Evolutionary conservation across 2,113 vertebrate genomes (phyloP).

Genomic region (Toxotes chatareus): DNA sequence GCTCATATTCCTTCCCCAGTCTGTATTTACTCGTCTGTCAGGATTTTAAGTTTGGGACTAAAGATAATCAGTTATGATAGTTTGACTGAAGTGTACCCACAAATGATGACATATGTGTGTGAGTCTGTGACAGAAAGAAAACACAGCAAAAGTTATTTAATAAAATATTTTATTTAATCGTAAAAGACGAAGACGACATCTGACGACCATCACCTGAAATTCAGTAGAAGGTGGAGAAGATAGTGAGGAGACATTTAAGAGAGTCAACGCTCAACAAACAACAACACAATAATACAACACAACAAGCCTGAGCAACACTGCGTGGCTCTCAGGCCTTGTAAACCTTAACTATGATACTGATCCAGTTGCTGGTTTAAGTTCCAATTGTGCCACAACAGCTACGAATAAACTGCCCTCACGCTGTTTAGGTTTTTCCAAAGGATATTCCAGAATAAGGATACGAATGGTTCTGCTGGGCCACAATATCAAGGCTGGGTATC

Average conservation of each 20-base stretch:
- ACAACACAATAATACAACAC: not conserved
- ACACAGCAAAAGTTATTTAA: conserved; percentile 22
- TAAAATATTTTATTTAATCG: conserved; percentile 62
- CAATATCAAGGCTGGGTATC: conserved; percentile 81
- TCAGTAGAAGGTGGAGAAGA: conserved; percentile 64
- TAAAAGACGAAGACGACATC: conserved; percentile 56
- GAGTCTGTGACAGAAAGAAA: conserved; percentile 21
- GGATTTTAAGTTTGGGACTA: conserved; percentile 57
- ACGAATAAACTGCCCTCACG: conserved; percentile 28
- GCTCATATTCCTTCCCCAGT: conserved; percentile 60
- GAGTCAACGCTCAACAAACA: not conserved
- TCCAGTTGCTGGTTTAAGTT: conserved; percentile 18
- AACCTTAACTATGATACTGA: conserved; percentile 27
- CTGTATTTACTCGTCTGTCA: conserved; percentile 62
- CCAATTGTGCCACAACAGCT: conserved; percentile 17
- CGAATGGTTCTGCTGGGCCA: conserved; percentile 80
- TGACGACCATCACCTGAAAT: conserved; percentile 75
- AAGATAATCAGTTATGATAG: conserved; percentile 53
- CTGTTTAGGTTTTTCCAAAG: conserved; percentile 70
- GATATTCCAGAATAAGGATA: conserved; percentile 86
- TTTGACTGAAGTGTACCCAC: conserved; percentile 27
- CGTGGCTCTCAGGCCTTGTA: not conserved
- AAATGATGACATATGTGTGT: conserved; percentile 28
- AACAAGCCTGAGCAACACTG: conserved; percentile 15
- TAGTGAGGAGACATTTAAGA: conserved; percentile 46